Evolutionary conservation across 2,888 invertebrate genomes (phyloP), one percentile per base, ranked within the genome.

Genomic region (Baccha elongata): DNA sequence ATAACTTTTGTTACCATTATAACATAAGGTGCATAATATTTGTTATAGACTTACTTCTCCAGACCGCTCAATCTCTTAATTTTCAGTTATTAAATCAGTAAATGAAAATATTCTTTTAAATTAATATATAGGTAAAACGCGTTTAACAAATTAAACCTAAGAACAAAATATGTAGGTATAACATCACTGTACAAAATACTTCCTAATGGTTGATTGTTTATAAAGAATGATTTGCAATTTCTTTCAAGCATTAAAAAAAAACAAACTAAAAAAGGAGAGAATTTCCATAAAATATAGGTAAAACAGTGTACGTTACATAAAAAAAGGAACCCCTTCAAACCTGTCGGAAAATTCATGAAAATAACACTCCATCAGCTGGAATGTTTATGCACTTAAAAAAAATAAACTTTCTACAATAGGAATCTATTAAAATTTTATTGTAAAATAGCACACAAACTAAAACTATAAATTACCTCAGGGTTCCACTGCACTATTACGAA

Each of bases 381-480:
- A 50, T 42, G 1, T 23, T 46, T 26, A 7, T 35, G 2, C 13
- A 11, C n/a, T 7, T 2, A 17, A 42, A 8, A 52, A 32, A 37
- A 23, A 42, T 55, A 50, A 21, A 50, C 17, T 40, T 48, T 42
- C 23, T 17, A 71, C 62, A 42, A 40, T 32, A 46, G 26, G 15
- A 44, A 35, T 55, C n/a, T 44, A 40, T 58, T 65, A 65, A 58
- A 71, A 79, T 67, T 72, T 53, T 53, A 60, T 67, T 58, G 65
- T 44, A 26, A 65, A 71, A 48, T 58, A 71, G 32, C 48, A 48
- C 17, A 44, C 15, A 32, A 55, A 19, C 29, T 44, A 32, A 19
- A 42, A 10, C 71, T 26, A 71, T 78, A 78, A 78, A 78, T 78
- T 78, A 52, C 64, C 35, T 44, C 23, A 11, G 15, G n/a, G n/a